Percentiles rank a stretch among this genome's conserved stretches.
These are phyloP conservation scores for human (Homo sapiens) DNA, from an alignment of 2,113 vertebrate genomes.

Conservation along the genomic window DNA sequence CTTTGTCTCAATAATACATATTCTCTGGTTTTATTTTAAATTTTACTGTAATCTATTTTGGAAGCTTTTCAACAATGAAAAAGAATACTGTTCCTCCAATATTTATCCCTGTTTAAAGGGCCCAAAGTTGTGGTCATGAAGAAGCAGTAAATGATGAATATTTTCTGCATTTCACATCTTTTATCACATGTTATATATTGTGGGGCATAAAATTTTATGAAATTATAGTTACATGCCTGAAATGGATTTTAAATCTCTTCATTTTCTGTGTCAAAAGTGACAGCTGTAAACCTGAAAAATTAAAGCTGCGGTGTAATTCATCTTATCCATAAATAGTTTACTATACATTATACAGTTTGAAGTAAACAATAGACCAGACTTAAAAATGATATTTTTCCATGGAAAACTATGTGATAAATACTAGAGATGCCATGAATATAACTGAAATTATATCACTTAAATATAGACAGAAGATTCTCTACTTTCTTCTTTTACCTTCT, in stretches of 20 bases:
- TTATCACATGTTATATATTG: conserved; percentile 71
- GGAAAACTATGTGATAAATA: conserved; percentile 35
- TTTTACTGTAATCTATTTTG: not conserved
- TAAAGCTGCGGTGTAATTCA: conserved; percentile 66
- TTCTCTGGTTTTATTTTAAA: not conserved
- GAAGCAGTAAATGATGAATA: not conserved
- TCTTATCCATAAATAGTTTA: conserved; percentile 57
- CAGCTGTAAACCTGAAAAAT: conserved; percentile 72
- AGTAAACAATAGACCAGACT: conserved; percentile 59
- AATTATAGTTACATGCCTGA: conserved; percentile 73
- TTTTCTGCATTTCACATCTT: conserved; percentile 43
- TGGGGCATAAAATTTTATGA: conserved; percentile 73
- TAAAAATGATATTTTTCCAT: conserved; percentile 56
- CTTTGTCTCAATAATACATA: not conserved
- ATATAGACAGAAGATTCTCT: not conserved
- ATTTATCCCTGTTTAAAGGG: not conserved
- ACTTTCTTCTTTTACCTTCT: not conserved
- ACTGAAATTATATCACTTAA: not conserved
- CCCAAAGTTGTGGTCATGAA: not conserved
- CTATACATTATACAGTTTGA: conserved; percentile 45
- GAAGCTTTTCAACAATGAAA: not conserved
- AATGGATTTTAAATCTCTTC: conserved; percentile 76
- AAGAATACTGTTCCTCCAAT: not conserved
- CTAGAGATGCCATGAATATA: not conserved
- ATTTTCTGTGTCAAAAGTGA: conserved; percentile 70